phyloP scores from a whole-genome alignment of 1,140 invertebrate genomes.

The Drosophila triauraria region DNA sequence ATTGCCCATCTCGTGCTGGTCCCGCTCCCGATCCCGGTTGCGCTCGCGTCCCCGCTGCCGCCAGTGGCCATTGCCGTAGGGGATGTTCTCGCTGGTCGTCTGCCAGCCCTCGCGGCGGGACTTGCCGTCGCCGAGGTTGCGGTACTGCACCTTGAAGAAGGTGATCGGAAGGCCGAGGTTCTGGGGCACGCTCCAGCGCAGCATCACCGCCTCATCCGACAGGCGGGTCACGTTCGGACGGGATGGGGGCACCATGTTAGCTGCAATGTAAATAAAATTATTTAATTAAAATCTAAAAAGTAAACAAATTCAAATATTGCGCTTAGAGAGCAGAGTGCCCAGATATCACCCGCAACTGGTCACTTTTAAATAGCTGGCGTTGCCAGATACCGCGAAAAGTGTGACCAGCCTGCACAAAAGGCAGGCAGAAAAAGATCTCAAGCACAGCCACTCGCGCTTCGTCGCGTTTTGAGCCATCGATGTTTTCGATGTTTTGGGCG shows the following conservation, averaged over 20 bases:
- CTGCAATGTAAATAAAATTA: slow-evolving; percentile 67
- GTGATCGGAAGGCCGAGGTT: slow-evolving; percentile 93
- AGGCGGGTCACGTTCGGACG: slow-evolving; percentile 93
- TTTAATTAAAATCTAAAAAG: no score
- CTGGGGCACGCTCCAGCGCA: slow-evolving; percentile 93
- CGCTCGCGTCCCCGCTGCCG: slow-evolving; percentile 83
- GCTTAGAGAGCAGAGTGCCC: no score
- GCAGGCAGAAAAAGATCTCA: not conserved
- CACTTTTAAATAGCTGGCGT: no score
- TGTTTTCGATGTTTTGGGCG: no score
- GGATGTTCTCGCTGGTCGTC: slow-evolving; percentile 93
- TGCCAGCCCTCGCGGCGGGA: slow-evolving; percentile 88
- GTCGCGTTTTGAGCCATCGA: slow-evolving; percentile 24
- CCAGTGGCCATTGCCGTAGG: slow-evolving; percentile 74
- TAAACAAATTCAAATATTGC: no score
- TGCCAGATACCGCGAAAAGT: not conserved
- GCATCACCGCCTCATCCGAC: slow-evolving; percentile 96
- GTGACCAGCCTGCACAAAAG: not conserved
- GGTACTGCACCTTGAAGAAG: slow-evolving; percentile 92
- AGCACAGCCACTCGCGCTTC: slow-evolving; percentile 1
- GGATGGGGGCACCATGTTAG: slow-evolving; percentile 93
- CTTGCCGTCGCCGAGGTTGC: slow-evolving; percentile 74
- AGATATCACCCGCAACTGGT: no score
- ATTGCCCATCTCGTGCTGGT: slow-evolving; percentile 64
- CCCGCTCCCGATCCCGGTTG: slow-evolving; percentile 28